These are phyloP conservation scores for Polymixis flavicincta DNA, from an alignment of 2,888 invertebrate species.

Conservation along the genomic window DNA sequence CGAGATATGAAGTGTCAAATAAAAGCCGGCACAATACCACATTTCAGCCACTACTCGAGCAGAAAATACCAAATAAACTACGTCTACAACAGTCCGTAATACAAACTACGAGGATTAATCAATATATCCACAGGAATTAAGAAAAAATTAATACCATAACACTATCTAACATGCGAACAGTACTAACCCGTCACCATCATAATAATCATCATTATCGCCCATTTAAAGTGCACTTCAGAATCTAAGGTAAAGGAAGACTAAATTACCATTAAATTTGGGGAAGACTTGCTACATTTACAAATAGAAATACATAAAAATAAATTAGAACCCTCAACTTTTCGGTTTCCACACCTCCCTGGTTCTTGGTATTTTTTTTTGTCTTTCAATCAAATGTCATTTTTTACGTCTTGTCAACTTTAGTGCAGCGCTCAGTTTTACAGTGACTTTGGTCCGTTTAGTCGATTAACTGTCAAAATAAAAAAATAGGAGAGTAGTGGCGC, in stretches of 20 bases:
- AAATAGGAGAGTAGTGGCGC: neutral
- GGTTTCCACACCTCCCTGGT: conserved; percentile 53
- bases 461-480: too few relatives aligned
- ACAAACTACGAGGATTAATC: conserved; percentile 34
- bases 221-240: conserved; percentile 72
- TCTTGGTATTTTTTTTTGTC: conserved; percentile 34
- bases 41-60: neutral
- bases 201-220: conserved; percentile 87
- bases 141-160: conserved; percentile 50
- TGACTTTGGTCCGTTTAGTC: neutral
- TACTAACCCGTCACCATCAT: conserved; percentile 90
- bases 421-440: neutral
- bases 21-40: conserved; percentile 48
- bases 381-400: conserved; percentile 39
- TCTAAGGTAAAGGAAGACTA: conserved; percentile 66
- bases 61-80: conserved; percentile 6
- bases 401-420: conserved; percentile 10
- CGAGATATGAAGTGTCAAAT: conserved; percentile 34
- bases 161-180: conserved; percentile 65
- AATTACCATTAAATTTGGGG: conserved; percentile 76
- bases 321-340: conserved; percentile 47
- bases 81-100: conserved; percentile 1
- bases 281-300: conserved; percentile 52
- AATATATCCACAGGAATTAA: conserved; percentile 34
- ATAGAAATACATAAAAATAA: conserved; percentile 53